phyloP scores from a whole-genome alignment of 1,140 invertebrate species.

The Ptiloglossa arizonensis region DNA sequence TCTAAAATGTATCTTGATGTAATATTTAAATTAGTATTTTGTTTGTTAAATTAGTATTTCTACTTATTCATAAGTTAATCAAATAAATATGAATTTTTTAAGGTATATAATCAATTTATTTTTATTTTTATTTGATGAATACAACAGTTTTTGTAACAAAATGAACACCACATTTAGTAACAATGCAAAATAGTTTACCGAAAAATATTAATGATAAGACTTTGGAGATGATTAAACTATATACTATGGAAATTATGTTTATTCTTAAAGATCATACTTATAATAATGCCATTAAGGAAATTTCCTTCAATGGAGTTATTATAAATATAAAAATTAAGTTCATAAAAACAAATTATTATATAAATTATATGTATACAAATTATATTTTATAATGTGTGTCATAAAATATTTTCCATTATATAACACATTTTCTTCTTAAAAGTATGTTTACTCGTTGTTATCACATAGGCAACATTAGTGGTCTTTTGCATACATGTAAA shows the following conservation, averaged over 20 bases:
- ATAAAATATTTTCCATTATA: neutral
- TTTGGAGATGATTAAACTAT: neutral
- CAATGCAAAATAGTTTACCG: neutral
- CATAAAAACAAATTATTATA: neutral
- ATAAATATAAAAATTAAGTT: neutral
- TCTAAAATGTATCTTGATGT: too few relatives aligned
- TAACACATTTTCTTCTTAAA: neutral
- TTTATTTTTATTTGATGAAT: constrained; percentile 2
- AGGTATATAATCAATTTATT: too few relatives aligned
- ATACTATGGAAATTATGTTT: neutral
- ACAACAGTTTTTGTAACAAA: neutral
- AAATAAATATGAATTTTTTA: neutral
- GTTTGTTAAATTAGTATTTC: too few relatives aligned
- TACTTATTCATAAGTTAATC: too few relatives aligned
- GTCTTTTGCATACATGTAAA: neutral
- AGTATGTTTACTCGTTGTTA: neutral
- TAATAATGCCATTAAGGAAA: neutral
- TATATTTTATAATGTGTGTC: neutral
- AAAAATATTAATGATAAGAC: neutral
- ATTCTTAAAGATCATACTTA: neutral
- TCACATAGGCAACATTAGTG: neutral
- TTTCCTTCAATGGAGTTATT: neutral
- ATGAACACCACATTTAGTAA: neutral
- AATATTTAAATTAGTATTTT: too few relatives aligned
- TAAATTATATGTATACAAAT: neutral